Conservation (phyloP, 2,888 invertebrate genomes). For the Drosophila phalerata region DNA sequence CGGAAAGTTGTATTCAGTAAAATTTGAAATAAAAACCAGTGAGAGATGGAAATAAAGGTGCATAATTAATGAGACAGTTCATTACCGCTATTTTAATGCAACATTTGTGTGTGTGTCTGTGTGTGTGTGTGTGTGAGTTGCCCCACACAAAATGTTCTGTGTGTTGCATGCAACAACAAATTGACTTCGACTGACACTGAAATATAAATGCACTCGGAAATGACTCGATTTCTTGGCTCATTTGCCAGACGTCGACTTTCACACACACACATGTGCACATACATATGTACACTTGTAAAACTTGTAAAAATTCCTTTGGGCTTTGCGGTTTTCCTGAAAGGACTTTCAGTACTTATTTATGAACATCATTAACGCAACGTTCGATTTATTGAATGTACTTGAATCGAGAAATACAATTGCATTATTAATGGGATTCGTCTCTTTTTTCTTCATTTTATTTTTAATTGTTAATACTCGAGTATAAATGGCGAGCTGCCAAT, state of each 20-base stretch:
- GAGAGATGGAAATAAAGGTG: slow-evolving; percentile 36
- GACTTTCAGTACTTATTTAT: slow-evolving; percentile 63
- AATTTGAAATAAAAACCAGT: slow-evolving; percentile 67
- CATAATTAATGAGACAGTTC: slow-evolving; percentile 63
- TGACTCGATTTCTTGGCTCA: slow-evolving; percentile 39
- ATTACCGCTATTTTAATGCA: slow-evolving; percentile 34
- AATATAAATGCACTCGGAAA: slow-evolving; percentile 19
- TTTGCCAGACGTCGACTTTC: slow-evolving; percentile 35
- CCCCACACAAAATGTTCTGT: slow-evolving; percentile 32
- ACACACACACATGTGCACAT: neutral
- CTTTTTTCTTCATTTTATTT: slow-evolving; percentile 45
- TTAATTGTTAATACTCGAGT: slow-evolving; percentile 51
- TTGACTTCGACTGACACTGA: slow-evolving; percentile 9
- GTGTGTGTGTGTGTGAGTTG: neutral
- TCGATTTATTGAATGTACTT: slow-evolving; percentile 6
- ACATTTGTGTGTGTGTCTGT: slow-evolving; percentile 1
- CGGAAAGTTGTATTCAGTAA: slow-evolving; percentile 52
- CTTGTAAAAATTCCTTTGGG: slow-evolving; percentile 7
- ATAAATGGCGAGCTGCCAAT: slow-evolving; percentile 41
- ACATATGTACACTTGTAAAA: neutral
- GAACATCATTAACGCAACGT: slow-evolving; percentile 36
- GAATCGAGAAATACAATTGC: slow-evolving; percentile 1
- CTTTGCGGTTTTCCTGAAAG: slow-evolving; percentile 22
- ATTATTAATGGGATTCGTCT: slow-evolving; percentile 46
- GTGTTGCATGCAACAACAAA: slow-evolving; percentile 11